Evolutionary conservation across 2,113 vertebrate species (phyloP).

Genomic region (Cololabis saira): DNA sequence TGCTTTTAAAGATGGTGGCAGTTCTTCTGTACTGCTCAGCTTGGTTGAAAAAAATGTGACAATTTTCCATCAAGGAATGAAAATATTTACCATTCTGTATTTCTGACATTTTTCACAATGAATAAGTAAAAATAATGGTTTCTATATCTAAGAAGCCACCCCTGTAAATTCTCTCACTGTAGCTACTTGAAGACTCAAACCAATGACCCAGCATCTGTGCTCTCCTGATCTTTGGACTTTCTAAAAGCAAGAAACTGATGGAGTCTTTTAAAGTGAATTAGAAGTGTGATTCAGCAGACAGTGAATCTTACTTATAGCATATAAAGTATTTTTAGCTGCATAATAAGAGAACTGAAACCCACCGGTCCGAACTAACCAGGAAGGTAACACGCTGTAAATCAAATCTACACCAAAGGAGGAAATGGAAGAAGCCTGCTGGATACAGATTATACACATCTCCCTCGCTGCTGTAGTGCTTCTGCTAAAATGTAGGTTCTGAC

Average conservation of each 20-base stretch:
- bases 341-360: conserved; percentile 68
- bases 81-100: no score
- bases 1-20: no score
- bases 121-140: no score
- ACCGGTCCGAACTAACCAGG: conserved; percentile 59
- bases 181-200: not conserved
- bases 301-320: conserved; percentile 20
- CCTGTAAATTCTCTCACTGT: not conserved
- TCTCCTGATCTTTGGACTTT: not conserved
- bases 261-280: conserved; percentile 57
- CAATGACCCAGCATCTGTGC: not conserved
- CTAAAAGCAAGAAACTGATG: conserved; percentile 22
- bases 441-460: conserved; percentile 19
- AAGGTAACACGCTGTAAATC: conserved; percentile 60
- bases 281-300: conserved; percentile 32
- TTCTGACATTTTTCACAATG: no score
- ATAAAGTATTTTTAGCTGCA: conserved; percentile 69
- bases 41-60: no score
- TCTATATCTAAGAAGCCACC: not conserved
- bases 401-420: conserved; percentile 61
- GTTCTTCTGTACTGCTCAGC: no score
- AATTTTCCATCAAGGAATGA: no score
- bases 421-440: conserved; percentile 42
- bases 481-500: not conserved
- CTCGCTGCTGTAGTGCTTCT: not conserved